Base-by-base conservation (phyloP, 2,888 invertebrate species). In the Autographa pulchrina region DNA sequence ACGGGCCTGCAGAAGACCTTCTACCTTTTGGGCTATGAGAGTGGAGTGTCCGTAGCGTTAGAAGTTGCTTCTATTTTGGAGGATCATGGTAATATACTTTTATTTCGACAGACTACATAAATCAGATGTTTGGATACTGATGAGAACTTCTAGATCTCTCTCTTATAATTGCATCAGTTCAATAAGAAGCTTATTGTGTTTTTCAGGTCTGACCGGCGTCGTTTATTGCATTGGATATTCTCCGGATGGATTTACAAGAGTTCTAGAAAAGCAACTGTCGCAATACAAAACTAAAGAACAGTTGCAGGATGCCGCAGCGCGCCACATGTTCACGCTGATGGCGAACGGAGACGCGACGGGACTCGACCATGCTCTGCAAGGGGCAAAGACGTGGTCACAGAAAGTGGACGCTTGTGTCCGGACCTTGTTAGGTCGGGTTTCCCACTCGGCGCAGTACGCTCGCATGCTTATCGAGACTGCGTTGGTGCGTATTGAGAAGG, bases 21-120 rank as follows among this genome's bases (percentile, higher is more conserved):
- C 68, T 87, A 87, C 62, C 64, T 92, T 0, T 52, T 91, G 67
- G 92, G 91, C 8, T 91, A 90, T 54, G 91, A 92, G 70, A 79
- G 80, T 38, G 92, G 92, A 5, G 83, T 88, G 0, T 32, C 84
- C 4, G 77, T 88, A 0, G 91, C 89, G 14, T 72, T 92, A 18
- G 90, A 91, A 77, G 78, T 92, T 63, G 90, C 90, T 4, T 80
- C 87, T 7, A 82, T 90, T 63, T 78, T 92, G 8, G 92, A 92
- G 85, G 72, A 83, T 7, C 72, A 85, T n/a, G 92, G 92, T 92
- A 80, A 73, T 20, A n/a, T 43, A 48, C 6, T 60, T 31, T 60
- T 6, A 5, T n/a, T 16, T 20, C 35, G 16, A 14, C n/a, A 11
- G 11, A 38, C 8, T 38, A 11, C 38, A 11, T 9, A 38, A 11